Evolutionary conservation across 2,797 vertebrate genomes (phyloP), one percentile per base, ranked within the genome.

Genomic region (Karalla daura): DNA sequence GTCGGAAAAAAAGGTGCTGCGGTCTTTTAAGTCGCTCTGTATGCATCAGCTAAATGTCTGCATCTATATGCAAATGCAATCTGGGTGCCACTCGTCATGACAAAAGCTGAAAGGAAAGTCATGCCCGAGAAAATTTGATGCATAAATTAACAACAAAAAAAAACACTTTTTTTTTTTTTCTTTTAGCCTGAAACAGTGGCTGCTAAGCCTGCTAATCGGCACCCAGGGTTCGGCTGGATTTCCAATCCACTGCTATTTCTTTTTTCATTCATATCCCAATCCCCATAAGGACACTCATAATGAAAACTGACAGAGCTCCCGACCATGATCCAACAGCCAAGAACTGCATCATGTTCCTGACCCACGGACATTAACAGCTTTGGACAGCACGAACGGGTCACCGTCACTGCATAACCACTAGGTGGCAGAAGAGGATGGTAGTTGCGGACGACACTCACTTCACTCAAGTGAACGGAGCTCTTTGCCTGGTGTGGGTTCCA

Each of bases 351-450:
- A 27, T 10, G 21, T 12, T 0, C 4, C 37, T 52, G 18, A 65
- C 20, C 13, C 9, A 5, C 0, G 23, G 6, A 41, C 18, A n/a
- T 2, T 5, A 32, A 24, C 2, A 6, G 15, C 7, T n/a, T n/a
- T n/a, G 0, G 12, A 35, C 5, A 50, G 9, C 20, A 69, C 10
- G n/a, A 20, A 41, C 0, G 12, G 6, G 12, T 63, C 67, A 78
- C 36, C 63, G 32, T 61, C 55, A 28, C 17, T 4, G 6, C 15
- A 2, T 2, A 15, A 23, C 88, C 93, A 91, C 90, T 86, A 93
- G 93, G 85, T 90, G 91, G 85, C 49, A 90, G 87, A 75, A 84
- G 76, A 45, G 46, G 56, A 14, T 61, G 17, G 71, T 20, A 0
- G 54, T 65, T 23, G 20, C 2, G 9, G 13, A 27, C 9, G 21